These are phyloP conservation scores for Clistopyga incitator DNA, from an alignment of 2,888 invertebrate genomes.

Conservation along the genomic window DNA sequence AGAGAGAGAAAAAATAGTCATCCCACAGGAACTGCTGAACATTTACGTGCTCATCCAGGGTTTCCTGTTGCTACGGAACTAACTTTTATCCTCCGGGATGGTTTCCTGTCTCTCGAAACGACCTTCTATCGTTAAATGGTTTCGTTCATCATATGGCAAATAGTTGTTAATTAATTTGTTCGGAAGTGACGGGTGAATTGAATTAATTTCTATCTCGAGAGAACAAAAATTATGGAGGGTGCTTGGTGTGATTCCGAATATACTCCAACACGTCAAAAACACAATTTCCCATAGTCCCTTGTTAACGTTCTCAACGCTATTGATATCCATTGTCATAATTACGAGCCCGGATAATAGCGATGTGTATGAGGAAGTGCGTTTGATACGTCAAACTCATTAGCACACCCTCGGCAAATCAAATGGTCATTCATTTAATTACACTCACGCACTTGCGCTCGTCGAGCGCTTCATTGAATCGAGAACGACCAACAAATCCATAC, in stretches of 20 bases:
- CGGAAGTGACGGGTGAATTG: neutral
- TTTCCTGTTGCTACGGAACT: too few relatives aligned
- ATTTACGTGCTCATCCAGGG: too few relatives aligned
- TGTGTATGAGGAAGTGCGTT: neutral
- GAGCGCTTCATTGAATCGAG: neutral
- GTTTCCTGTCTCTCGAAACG: too few relatives aligned
- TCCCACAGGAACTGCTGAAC: too few relatives aligned
- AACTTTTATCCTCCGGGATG: too few relatives aligned
- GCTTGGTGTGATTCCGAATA: neutral
- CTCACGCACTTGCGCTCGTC: neutral
- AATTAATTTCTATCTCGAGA: neutral
- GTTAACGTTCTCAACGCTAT: neutral
- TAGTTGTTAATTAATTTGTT: neutral
- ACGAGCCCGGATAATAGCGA: neutral
- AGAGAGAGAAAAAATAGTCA: too few relatives aligned
- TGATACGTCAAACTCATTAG: neutral
- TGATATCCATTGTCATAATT: slow-evolving; percentile 21
- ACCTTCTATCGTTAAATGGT: too few relatives aligned
- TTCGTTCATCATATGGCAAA: neutral
- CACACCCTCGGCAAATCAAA: slow-evolving; percentile 3
- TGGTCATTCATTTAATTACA: slow-evolving; percentile 21
- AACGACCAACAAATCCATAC: neutral
- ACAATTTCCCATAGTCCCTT: slow-evolving; percentile 5
- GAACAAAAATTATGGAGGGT: neutral
- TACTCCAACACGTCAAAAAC: neutral